phyloP scores from a whole-genome alignment of 1,140 invertebrate genomes.

The Capitella teleta region DNA sequence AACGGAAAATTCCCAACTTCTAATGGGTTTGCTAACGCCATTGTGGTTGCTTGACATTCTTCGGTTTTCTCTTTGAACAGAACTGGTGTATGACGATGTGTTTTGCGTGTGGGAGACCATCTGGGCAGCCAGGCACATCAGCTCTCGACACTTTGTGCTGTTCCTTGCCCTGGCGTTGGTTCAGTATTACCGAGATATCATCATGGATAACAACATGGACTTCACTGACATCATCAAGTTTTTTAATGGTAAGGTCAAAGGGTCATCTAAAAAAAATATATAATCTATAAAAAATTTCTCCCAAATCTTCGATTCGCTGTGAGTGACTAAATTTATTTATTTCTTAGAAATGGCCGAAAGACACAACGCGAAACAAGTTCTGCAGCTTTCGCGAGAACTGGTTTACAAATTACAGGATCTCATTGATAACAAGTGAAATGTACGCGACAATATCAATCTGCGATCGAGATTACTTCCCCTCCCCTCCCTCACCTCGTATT shows the following conservation, averaged over 20 bases:
- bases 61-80: conserved; percentile 38
- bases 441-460: not conserved
- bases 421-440: conserved; percentile 59
- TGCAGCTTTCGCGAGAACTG: conserved; percentile 67
- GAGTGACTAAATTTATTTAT: not conserved
- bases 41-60: not conserved
- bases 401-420: conserved; percentile 77
- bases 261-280: not conserved
- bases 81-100: conserved; percentile 81
- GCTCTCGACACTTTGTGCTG: conserved; percentile 78
- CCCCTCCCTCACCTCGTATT: too few species aligned
- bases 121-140: conserved; percentile 80
- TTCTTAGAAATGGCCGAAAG: conserved; percentile 86
- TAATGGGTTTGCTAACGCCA: not conserved
- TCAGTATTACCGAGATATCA: conserved; percentile 85
- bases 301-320: not conserved
- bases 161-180: conserved; percentile 85
- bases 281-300: too few species aligned
- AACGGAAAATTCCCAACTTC: too few species aligned
- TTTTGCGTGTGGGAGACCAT: conserved; percentile 91
- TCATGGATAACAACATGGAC: conserved; percentile 88
- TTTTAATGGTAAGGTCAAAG: conserved; percentile 65
- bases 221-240: conserved; percentile 97
- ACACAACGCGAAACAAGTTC: conserved; percentile 71
- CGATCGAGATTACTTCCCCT: too few species aligned